Evolutionary conservation across 2,888 invertebrate species (phyloP).

Genomic region (Drosophila acutilabella): DNA sequence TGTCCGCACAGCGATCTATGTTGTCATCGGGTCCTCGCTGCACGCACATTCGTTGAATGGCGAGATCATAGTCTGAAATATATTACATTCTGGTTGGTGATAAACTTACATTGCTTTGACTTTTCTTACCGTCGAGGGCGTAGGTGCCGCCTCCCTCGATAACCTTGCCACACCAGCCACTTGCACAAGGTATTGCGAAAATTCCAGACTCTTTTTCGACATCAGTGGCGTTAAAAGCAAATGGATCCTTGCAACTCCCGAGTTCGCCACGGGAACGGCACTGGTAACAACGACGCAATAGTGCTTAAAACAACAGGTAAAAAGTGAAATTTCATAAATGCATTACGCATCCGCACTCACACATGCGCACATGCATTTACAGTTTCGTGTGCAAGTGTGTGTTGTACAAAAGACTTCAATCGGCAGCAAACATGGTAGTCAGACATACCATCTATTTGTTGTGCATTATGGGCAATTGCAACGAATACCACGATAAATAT

Average conservation of each 20-base stretch:
- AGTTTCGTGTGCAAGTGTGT: constrained; percentile 4
- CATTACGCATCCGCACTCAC: constrained; percentile 41
- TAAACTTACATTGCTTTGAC: too few relatives aligned
- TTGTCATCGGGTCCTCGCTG: constrained; percentile 95
- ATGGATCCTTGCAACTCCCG: constrained; percentile 95
- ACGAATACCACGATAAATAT: constrained; percentile 65
- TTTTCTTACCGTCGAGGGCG: constrained; percentile 90
- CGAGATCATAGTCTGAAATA: constrained; percentile 91
- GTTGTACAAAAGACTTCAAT: constrained; percentile 51
- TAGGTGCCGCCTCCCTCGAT: constrained; percentile 92
- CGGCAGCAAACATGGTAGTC: constrained; percentile 38
- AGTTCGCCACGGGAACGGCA: constrained; percentile 95
- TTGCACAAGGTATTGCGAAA: constrained; percentile 91
- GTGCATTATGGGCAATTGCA: constrained; percentile 52
- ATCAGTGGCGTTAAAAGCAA: constrained; percentile 91
- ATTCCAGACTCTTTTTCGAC: constrained; percentile 90
- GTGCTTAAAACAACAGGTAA: constrained; percentile 85
- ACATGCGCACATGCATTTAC: constrained; percentile 18
- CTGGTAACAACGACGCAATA: constrained; percentile 91
- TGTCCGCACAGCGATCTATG: constrained; percentile 95
- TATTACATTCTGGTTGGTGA: neutral
- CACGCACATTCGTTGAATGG: constrained; percentile 94
- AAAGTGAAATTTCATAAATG: constrained; percentile 29
- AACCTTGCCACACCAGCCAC: constrained; percentile 96
- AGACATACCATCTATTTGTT: constrained; percentile 61